Evolutionary conservation across 2,113 vertebrate species (phyloP).

Genomic region (Cepphus grylle): DNA sequence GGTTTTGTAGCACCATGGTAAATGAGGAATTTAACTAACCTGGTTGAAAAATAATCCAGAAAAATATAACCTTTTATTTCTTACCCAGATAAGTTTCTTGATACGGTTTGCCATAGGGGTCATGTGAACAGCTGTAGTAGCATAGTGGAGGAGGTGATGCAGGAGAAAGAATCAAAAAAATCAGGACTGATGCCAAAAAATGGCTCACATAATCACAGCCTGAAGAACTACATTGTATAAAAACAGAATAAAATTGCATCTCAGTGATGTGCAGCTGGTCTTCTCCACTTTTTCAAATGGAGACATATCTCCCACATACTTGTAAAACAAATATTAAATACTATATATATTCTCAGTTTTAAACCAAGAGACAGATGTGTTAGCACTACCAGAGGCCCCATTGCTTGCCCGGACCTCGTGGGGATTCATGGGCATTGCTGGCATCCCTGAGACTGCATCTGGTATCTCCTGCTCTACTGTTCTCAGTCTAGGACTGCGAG

Average conservation of each 20-base stretch:
- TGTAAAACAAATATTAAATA: not conserved
- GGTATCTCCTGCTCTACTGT: not conserved
- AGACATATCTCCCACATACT: not conserved
- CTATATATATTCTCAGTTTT: not conserved
- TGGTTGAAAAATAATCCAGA: not conserved
- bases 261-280: not conserved
- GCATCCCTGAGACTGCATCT: not conserved
- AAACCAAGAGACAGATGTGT: not conserved
- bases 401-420: not conserved
- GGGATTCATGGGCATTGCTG: not conserved
- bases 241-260: not conserved
- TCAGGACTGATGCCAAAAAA: not conserved
- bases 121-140: not conserved
- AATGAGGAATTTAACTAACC: not conserved
- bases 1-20: not conserved
- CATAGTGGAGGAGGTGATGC: fast-evolving
- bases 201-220: not conserved
- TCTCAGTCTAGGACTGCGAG: not conserved
- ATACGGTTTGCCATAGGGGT: not conserved
- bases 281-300: not conserved
- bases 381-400: not conserved
- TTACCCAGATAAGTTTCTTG: not conserved
- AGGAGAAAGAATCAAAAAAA: not conserved
- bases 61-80: not conserved
- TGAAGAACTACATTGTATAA: not conserved